Conservation (phyloP, 1,140 invertebrate genomes). For the Orussus abietinus region DNA sequence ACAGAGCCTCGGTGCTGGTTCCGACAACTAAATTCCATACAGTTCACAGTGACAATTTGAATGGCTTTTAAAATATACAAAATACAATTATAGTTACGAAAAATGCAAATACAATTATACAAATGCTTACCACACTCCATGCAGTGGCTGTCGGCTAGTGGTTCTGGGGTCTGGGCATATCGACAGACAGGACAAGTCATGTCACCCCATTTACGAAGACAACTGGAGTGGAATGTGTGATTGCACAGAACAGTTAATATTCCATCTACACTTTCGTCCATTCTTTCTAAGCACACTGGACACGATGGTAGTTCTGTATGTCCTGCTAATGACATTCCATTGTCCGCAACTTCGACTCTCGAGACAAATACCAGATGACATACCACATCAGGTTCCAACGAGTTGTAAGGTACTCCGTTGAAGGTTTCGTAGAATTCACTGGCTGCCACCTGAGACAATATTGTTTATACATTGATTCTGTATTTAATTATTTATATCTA, state of each 20-base stretch:
- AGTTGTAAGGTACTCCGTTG: slow-evolving; percentile 90
- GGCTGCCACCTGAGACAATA: slow-evolving; percentile 65
- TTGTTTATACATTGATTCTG: slow-evolving; percentile 22
- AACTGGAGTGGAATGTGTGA: slow-evolving; percentile 95
- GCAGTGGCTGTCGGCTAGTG: slow-evolving; percentile 77
- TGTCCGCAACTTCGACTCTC: slow-evolving; percentile 77
- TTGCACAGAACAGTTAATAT: slow-evolving; percentile 97
- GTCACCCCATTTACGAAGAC: slow-evolving; percentile 95
- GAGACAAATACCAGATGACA: slow-evolving; percentile 96
- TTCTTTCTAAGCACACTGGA: slow-evolving; percentile 93
- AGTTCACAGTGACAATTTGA: no score
- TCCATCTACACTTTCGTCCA: slow-evolving; percentile 97
- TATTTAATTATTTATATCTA: not conserved
- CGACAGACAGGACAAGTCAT: slow-evolving; percentile 74
- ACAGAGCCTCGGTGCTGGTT: slow-evolving; percentile 73
- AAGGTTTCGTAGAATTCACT: slow-evolving; percentile 90
- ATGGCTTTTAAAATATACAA: slow-evolving; percentile 1
- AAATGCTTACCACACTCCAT: slow-evolving; percentile 66
- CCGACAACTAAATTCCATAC: slow-evolving; percentile 36
- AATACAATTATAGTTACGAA: not conserved
- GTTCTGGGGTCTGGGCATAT: slow-evolving; percentile 91
- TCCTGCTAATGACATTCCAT: slow-evolving; percentile 67
- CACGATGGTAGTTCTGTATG: slow-evolving; percentile 97
- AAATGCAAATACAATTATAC: slow-evolving; percentile 8
- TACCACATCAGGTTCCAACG: slow-evolving; percentile 81